These are phyloP conservation scores for Torymus auratus DNA, from an alignment of 2,888 invertebrate genomes.

Conservation along the genomic window DNA sequence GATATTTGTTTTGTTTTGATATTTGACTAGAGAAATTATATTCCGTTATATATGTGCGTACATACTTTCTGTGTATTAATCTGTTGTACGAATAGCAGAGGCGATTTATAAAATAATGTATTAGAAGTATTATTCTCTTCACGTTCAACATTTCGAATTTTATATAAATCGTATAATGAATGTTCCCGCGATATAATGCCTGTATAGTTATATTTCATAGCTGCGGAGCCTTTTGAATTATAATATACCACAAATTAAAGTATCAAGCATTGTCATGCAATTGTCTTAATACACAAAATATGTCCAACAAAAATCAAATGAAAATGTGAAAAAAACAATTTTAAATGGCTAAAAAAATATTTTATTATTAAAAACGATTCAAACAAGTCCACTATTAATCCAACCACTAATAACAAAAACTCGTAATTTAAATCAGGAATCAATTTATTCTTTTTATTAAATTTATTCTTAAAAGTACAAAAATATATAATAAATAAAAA, in stretches of 20 bases:
- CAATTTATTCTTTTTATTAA: no score
- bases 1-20: no score
- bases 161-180: background rate
- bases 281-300: conserved; percentile 4
- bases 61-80: no score
- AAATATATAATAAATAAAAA: no score
- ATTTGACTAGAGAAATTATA: no score
- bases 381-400: background rate
- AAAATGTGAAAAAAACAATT: background rate
- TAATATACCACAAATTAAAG: conserved; percentile 5
- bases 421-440: no score
- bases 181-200: conserved; percentile 3
- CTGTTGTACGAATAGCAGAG: no score
- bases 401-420: no score
- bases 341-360: background rate
- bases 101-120: no score
- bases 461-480: no score
- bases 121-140: no score
- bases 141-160: background rate
- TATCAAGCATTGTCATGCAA: conserved; percentile 14
- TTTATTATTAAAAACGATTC: background rate
- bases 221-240: conserved; percentile 37
- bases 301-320: conserved; percentile 4
- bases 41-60: no score
- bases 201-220: background rate